Percentiles rank a stretch among this genome's conserved stretches.
Evolutionary conservation across 2,888 invertebrate genomes (phyloP).

Genomic region (Heteropelma amictum): DNA sequence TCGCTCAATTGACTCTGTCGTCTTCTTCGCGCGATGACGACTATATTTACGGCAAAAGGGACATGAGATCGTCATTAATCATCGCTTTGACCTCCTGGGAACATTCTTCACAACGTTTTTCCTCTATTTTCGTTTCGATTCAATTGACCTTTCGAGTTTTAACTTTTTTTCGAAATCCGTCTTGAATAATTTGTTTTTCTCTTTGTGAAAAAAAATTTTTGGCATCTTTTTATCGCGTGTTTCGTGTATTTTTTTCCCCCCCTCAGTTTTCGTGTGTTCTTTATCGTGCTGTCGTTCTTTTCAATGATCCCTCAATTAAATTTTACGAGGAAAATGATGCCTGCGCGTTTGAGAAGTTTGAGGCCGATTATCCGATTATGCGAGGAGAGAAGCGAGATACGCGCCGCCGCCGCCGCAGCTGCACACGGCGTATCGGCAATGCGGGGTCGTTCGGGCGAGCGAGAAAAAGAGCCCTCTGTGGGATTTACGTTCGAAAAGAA

Average conservation of each 20-base stretch:
- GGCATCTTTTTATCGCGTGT: too few relatives aligned
- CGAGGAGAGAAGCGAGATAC: constrained; percentile 3
- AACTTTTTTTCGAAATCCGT: too few relatives aligned
- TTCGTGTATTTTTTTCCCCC: constrained; percentile 37
- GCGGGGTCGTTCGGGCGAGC: too few relatives aligned
- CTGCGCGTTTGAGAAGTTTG: neutral
- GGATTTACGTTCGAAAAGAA: constrained; percentile 34
- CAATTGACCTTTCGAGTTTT: too few relatives aligned
- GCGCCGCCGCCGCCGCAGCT: constrained; percentile 17
- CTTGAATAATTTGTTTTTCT: too few relatives aligned
- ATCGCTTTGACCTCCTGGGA: too few relatives aligned
- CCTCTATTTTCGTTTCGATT: too few relatives aligned
- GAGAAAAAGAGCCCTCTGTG: too few relatives aligned
- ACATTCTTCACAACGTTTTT: too few relatives aligned
- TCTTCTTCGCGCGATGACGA: constrained; percentile 6
- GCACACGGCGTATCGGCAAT: neutral
- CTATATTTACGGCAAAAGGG: too few relatives aligned
- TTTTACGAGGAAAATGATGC: constrained; percentile 10
- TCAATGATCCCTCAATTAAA: constrained; percentile 47
- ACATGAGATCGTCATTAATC: neutral
- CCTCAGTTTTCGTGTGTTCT: constrained; percentile 22
- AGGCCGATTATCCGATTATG: constrained; percentile 41
- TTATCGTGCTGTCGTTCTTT: constrained; percentile 27
- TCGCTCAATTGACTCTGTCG: constrained; percentile 40
- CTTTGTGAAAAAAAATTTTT: too few relatives aligned